phyloP scores from a whole-genome alignment of 2,888 invertebrate species.

The Phaonia tiefii region DNA sequence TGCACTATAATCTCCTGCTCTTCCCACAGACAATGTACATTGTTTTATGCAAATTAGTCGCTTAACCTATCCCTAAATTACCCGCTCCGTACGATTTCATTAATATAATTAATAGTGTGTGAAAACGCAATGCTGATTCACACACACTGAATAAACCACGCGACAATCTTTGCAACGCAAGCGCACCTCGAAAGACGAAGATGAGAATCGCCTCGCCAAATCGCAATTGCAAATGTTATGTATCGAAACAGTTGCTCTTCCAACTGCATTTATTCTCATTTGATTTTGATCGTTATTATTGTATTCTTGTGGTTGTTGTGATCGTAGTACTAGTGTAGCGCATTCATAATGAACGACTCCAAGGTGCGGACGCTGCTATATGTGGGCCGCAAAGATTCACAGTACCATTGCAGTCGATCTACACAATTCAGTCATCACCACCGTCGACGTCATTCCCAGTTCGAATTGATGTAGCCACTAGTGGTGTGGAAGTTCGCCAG shows the following conservation, averaged over 20 bases:
- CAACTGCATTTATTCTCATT: constrained; percentile 52
- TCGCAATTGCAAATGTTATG: constrained; percentile 53
- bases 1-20: constrained; percentile 22
- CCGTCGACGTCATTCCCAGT: constrained; percentile 33
- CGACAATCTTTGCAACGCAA: constrained; percentile 61
- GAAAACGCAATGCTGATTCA: constrained; percentile 65
- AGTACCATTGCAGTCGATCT: constrained; percentile 61
- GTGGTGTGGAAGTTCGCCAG: constrained; percentile 60
- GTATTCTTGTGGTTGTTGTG: constrained; percentile 34
- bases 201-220: constrained; percentile 59
- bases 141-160: constrained; percentile 60
- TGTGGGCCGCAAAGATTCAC: constrained; percentile 67
- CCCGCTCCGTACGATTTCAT: constrained; percentile 62
- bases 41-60: constrained; percentile 64
- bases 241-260: constrained; percentile 64
- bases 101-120: constrained; percentile 68
- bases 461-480: constrained; percentile 42
- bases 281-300: no score
- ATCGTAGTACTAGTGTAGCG: constrained; percentile 39
- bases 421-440: constrained; percentile 56
- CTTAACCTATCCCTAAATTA: constrained; percentile 66
- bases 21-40: constrained; percentile 58
- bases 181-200: constrained; percentile 62
- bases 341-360: constrained; percentile 66
- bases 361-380: constrained; percentile 67